Conservation (phyloP, 2,888 invertebrate genomes). For the Diaprepes abbreviatus region DNA sequence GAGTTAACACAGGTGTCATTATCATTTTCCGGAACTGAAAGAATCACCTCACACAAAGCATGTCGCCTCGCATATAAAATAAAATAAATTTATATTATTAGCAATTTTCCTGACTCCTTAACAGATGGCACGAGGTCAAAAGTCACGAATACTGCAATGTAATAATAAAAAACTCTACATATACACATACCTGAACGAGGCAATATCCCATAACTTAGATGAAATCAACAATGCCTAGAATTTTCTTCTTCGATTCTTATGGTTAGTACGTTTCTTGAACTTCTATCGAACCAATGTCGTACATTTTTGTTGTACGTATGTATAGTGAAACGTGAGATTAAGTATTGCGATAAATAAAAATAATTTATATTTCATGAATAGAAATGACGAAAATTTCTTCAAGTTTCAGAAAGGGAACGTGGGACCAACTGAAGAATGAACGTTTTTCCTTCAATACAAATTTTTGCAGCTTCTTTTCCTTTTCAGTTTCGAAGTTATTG, state of each 20-base stretch:
- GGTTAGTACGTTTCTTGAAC: not conserved
- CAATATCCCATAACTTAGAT: slow-evolving; percentile 27
- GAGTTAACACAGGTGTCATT: too few relatives aligned
- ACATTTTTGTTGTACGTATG: too few relatives aligned
- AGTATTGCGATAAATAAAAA: too few relatives aligned
- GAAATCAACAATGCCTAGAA: slow-evolving; percentile 14
- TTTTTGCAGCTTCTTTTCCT: too few relatives aligned
- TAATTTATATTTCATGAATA: too few relatives aligned
- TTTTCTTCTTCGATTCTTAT: slow-evolving; percentile 1
- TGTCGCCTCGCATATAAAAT: not conserved
- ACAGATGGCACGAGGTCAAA: slow-evolving; percentile 5
- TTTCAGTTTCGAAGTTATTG: too few relatives aligned
- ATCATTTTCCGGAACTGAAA: not conserved
- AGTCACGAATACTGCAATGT: not conserved
- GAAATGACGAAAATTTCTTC: too few relatives aligned
- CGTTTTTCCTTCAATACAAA: too few relatives aligned
- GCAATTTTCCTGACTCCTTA: slow-evolving; percentile 1
- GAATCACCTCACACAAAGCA: not conserved
- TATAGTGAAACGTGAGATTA: too few relatives aligned
- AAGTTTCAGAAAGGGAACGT: too few relatives aligned
- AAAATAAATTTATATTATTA: slow-evolving; percentile 9
- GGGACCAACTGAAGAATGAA: too few relatives aligned
- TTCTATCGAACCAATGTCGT: not conserved
- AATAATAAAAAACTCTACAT: slow-evolving; percentile 7
- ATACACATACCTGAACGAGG: slow-evolving; percentile 5